Base-by-base conservation (phyloP, 23 tunicate species). In the Styela plicata region DNA sequence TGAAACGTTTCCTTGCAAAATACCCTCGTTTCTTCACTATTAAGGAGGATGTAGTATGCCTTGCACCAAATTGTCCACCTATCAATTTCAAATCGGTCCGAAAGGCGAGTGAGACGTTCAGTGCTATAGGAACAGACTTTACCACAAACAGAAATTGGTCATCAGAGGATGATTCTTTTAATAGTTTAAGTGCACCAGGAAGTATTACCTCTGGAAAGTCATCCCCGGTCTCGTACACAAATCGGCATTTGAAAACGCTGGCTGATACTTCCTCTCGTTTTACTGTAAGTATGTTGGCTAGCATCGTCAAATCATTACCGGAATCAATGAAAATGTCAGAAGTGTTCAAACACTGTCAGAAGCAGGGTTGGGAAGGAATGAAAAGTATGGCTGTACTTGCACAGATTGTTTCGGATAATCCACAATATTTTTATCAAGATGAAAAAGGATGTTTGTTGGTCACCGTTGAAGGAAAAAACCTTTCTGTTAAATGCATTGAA, bases 21-120 rank as follows among this genome's bases (percentile, higher is more conserved):
- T 67, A 67, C 22, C 71, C 71, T 16, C 71, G 31, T 25, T 67
- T 67, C 71, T 67, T 67, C 71, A 67, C 71, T 27, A 67, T 67
- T 25, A 67, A 67, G 24, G 71, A 67, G 16, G 71, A 67, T 1
- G 24, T 67, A 29, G 71, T 67, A 17, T 18, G 31, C 71, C 71
- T 27, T 17, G 30, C 71, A 16, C 71, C 71, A 27, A 29, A 67
- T 29, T 67, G 71, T 22, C 71, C 71, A 17, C 1, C 71, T 16
- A 67, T 67, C 24, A 1, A 27, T 16, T 67, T 67, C 71, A 67
- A 67, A 67, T 22, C 71, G 22, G 31, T 25, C 30, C 19, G 71
- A 44, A 44, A 44, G 13, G 7, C 57, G 13, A 44, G 57, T 29
- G 31, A 29, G n/a, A 27, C 30, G 24, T 67, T 29, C 24, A 19